Evolutionary conservation across 2,797 vertebrate genomes (phyloP), one percentile per base, ranked within the genome.

Genomic region (Tenualosa ilisha): DNA sequence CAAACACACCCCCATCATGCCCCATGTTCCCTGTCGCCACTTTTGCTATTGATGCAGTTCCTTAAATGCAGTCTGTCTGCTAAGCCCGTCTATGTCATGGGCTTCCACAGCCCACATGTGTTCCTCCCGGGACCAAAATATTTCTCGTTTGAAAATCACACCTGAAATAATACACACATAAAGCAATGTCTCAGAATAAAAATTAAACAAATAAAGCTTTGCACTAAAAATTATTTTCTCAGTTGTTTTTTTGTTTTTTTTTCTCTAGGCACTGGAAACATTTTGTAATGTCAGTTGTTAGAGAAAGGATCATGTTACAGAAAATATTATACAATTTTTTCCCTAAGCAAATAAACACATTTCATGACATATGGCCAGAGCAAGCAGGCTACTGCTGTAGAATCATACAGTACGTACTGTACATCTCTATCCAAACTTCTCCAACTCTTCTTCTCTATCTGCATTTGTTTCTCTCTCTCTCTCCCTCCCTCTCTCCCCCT

Each of bases 1-100:
- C 65, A 68, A 37, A 68, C 65, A 68, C 63, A 31, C 63, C n/a
- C 63, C 89, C 86, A 84, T 81, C 54, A 56, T 6, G 54, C 59
- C 20, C 54, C 1, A 6, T 24, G n/a, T 24, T 61, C 20, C 11
- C 63, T 2, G 63, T 1, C 15, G 65, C 11, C 26, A 0, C 31
- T 79, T 20, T 20, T 79, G 72, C 72, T 79, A 43, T 17, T 20
- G 37, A 79, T 43, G 65, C 65, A 37, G 5, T 43, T 26, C 43
- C 8, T 79, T 12, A 40, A 43, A 15, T 79, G 26, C 4, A 43
- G 72, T 13, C 20, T 43, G 72, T 13, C 20, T 43, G 68, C 5
- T 15, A 43, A 20, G 24, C 15, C 68, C 40, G 40, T 43, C 68
- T 72, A 46, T 37, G 40, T 79, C 37, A 79, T 20, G 72, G 15